Evolutionary conservation across 2,113 vertebrate species (phyloP).

Genomic region (Apaloderma vittatum): DNA sequence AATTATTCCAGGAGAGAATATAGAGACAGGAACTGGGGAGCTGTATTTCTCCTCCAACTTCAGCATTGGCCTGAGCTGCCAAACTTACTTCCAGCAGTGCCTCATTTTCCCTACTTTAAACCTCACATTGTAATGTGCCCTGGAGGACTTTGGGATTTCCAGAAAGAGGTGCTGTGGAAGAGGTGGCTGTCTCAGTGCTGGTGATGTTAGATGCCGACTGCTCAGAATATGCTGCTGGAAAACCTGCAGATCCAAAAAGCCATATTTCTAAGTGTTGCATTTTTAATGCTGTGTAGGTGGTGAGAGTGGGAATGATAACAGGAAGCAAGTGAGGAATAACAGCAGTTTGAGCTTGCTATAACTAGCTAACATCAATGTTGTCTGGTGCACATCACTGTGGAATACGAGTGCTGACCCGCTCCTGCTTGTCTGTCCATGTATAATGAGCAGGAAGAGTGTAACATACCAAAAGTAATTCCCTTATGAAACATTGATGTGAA

Average conservation of each 20-base stretch:
- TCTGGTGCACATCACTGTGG: not conserved
- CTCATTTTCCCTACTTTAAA: not conserved
- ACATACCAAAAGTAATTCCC: not conserved
- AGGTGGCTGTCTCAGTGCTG: not conserved
- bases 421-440: not conserved
- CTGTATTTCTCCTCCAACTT: not conserved
- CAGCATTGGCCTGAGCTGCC: accelerated
- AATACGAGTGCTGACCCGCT: not conserved
- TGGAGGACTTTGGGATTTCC: not conserved
- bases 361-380: accelerated
- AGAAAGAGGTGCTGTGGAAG: not conserved
- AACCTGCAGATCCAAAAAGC: not conserved
- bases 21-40: not conserved
- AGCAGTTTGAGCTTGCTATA: not conserved
- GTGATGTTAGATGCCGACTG: not conserved
- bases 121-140: not conserved
- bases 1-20: not conserved
- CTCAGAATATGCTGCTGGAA: not conserved
- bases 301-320: not conserved
- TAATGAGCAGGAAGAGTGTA: not conserved
- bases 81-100: not conserved
- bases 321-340: not conserved
- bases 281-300: not conserved
- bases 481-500: not conserved
- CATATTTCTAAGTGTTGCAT: not conserved